These are phyloP conservation scores for Sminthurinus aureus DNA, from an alignment of 2,888 invertebrate species.

Conservation along the genomic window DNA sequence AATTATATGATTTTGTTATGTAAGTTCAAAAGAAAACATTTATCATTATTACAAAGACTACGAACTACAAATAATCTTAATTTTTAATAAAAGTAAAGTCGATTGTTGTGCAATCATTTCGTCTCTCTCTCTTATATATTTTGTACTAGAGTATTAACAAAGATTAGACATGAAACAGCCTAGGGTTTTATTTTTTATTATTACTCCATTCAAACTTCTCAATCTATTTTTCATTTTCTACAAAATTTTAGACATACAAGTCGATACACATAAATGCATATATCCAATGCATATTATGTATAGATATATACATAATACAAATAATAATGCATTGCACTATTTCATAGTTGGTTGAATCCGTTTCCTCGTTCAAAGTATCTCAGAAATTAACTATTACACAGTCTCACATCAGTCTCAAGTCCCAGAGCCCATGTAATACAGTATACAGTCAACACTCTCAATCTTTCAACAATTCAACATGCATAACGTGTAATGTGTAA, in stretches of 20 bases:
- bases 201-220: neutral
- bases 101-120: constrained; percentile 24
- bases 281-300: neutral
- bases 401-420: neutral
- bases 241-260: neutral
- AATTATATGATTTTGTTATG: too few species aligned
- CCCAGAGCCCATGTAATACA: neutral
- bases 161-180: neutral
- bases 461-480: too few species aligned
- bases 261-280: neutral
- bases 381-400: neutral
- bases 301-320: neutral
- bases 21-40: too few species aligned
- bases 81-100: constrained; percentile 15
- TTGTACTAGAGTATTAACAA: neutral
- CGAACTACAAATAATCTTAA: constrained; percentile 1
- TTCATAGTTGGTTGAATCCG: constrained; percentile 37
- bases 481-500: too few species aligned
- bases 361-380: constrained; percentile 25
- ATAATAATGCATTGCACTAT: constrained; percentile 9
- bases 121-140: neutral
- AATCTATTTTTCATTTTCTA: neutral
- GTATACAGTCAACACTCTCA: too few species aligned
- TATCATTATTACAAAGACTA: neutral
- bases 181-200: neutral